phyloP scores from a whole-genome alignment of 2,888 invertebrate genomes.

The Acanthosoma haemorrhoidale region DNA sequence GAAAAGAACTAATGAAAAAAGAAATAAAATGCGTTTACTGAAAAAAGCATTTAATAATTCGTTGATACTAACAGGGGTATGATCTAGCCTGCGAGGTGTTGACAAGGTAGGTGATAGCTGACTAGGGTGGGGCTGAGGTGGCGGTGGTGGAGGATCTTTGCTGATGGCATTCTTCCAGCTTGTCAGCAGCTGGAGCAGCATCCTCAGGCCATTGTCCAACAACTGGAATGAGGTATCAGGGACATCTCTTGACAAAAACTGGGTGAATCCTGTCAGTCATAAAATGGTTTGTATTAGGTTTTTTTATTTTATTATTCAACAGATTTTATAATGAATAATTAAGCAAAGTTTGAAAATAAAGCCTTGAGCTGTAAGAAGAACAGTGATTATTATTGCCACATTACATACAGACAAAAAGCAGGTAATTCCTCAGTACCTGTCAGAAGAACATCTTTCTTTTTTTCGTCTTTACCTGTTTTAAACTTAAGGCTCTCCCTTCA shows the following conservation, averaged over 20 bases:
- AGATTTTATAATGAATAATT: too few species aligned
- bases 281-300: not conserved
- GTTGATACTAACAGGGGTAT: slow-evolving; percentile 34
- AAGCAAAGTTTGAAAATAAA: too few species aligned
- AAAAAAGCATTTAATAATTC: slow-evolving; percentile 7
- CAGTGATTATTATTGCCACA: too few species aligned
- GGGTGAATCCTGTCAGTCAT: slow-evolving; percentile 75
- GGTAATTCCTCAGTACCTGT: too few species aligned
- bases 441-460: too few species aligned
- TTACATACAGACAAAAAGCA: too few species aligned
- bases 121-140: slow-evolving; percentile 22
- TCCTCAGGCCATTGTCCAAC: slow-evolving; percentile 87
- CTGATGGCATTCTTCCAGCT: slow-evolving; percentile 82
- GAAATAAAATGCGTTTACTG: not conserved
- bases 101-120: slow-evolving; percentile 38
- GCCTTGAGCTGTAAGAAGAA: too few species aligned
- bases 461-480: too few species aligned
- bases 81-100: slow-evolving; percentile 37
- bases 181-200: slow-evolving; percentile 84
- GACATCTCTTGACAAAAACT: slow-evolving; percentile 90
- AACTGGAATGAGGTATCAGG: slow-evolving; percentile 83
- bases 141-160: slow-evolving; percentile 31
- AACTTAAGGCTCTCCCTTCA: too few species aligned
- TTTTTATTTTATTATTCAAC: too few species aligned
- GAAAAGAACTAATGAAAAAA: not conserved